These are phyloP conservation scores for Aptenodytes patagonicus DNA, from an alignment of 2,113 vertebrate species.

Conservation along the genomic window DNA sequence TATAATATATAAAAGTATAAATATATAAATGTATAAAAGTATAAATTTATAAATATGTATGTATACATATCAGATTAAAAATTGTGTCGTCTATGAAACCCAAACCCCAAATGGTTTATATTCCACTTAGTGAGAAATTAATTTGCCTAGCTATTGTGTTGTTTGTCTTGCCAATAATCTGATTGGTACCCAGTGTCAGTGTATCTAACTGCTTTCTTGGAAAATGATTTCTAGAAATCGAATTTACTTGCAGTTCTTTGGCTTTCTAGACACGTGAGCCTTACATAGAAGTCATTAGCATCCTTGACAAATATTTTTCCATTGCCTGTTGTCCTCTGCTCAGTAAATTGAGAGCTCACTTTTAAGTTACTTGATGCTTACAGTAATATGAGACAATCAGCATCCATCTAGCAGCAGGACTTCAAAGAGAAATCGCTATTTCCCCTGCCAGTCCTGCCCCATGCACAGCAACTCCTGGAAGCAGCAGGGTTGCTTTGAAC, in stretches of 20 bases:
- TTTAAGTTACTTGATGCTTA: conserved; percentile 51
- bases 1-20: background rate
- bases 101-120: background rate
- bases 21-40: background rate
- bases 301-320: conserved; percentile 14
- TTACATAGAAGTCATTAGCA: background rate
- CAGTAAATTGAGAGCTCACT: background rate
- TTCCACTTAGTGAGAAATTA: background rate
- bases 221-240: background rate
- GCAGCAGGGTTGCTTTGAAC: conserved; percentile 66
- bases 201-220: background rate
- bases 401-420: conserved; percentile 56
- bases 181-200: background rate
- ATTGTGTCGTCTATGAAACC: background rate
- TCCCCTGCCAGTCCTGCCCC: conserved; percentile 14
- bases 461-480: conserved; percentile 37
- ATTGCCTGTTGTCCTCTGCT: background rate
- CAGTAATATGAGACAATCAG: conserved; percentile 62
- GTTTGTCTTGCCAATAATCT: background rate
- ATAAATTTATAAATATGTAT: background rate
- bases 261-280: background rate
- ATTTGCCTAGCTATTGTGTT: background rate
- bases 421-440: conserved; percentile 62
- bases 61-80: background rate
- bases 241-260: background rate